A percentile compares a stretch with the other conserved stretches of the same genome.
These are phyloP conservation scores for Lamellibrachia satsuma DNA, from an alignment of 2,888 invertebrate species.

Conservation along the genomic window DNA sequence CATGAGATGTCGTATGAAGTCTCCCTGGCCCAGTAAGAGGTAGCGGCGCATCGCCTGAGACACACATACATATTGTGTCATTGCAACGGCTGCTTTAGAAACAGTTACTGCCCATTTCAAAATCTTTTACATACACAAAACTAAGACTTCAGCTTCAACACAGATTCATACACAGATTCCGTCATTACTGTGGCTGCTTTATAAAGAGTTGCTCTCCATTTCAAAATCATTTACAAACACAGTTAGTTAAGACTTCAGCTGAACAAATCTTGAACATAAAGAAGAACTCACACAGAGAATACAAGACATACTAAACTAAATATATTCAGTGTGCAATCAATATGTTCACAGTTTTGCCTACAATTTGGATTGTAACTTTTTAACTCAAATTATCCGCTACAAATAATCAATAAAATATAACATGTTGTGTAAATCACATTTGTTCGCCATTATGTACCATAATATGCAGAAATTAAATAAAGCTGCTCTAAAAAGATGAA, in stretches of 20 bases:
- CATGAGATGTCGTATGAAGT: conserved; percentile 93
- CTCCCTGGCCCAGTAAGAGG: conserved; percentile 92
- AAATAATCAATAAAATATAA: too few species aligned
- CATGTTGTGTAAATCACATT: too few species aligned
- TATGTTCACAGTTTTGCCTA: background rate
- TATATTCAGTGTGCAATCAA: background rate
- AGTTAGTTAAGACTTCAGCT: background rate
- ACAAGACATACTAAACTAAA: background rate
- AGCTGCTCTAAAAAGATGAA: background rate
- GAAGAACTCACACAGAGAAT: too few species aligned
- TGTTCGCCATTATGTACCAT: too few species aligned
- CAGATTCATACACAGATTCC: conserved; percentile 14
- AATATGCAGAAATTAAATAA: too few species aligned
- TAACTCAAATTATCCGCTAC: too few species aligned
- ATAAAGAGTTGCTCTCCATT: too few species aligned
- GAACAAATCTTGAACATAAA: background rate
- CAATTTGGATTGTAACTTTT: too few species aligned
- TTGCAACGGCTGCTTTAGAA: background rate
- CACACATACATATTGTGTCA: background rate
- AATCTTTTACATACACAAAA: too few species aligned
- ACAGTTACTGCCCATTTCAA: too few species aligned
- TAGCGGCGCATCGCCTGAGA: conserved; percentile 86
- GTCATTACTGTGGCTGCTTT: background rate
- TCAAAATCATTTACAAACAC: too few species aligned
- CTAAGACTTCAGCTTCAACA: background rate